Percentiles rank a stretch among this genome's conserved stretches.
phyloP scores from a whole-genome alignment of 2,888 invertebrate species.

The Xylota sylvarum region DNA sequence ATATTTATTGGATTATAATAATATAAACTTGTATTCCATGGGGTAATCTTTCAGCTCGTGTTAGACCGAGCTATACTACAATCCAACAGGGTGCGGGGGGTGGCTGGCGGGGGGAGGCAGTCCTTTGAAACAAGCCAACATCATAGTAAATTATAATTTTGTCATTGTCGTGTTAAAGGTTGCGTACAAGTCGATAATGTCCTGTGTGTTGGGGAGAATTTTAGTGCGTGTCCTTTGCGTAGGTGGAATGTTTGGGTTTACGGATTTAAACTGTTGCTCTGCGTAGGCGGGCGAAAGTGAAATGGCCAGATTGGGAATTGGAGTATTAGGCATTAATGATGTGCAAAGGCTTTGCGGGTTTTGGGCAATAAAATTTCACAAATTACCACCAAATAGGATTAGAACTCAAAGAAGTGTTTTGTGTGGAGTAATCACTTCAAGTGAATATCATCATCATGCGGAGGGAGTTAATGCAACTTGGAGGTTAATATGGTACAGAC shows the following conservation, averaged over 20 bases:
- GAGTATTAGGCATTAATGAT: constrained; percentile 44
- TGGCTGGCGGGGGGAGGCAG: not conserved
- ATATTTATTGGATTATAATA: constrained; percentile 77
- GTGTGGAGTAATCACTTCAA: not conserved
- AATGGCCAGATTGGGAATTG: constrained; percentile 31
- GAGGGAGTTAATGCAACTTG: too few species aligned
- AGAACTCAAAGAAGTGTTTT: not conserved
- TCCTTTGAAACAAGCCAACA: constrained; percentile 28
- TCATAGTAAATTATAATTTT: constrained; percentile 73
- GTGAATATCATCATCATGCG: not conserved
- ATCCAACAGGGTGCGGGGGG: not conserved
- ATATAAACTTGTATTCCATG: constrained; percentile 69
- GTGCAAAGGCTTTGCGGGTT: constrained; percentile 37
- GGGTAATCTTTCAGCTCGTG: constrained; percentile 67
- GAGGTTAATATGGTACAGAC: too few species aligned
- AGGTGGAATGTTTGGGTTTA: constrained; percentile 27
- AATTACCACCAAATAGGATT: not conserved
- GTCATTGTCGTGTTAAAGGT: constrained; percentile 67
- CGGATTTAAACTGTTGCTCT: constrained; percentile 64
- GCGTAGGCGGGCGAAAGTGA: constrained; percentile 25
- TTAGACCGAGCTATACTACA: constrained; percentile 5
- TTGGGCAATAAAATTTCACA: constrained; percentile 45
- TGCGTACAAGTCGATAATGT: constrained; percentile 69
- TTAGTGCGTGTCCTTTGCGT: constrained; percentile 37
- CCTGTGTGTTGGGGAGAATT: constrained; percentile 45